These are phyloP conservation scores for Silurus aristotelis DNA, from an alignment of 2,797 vertebrate genomes.

Conservation along the genomic window DNA sequence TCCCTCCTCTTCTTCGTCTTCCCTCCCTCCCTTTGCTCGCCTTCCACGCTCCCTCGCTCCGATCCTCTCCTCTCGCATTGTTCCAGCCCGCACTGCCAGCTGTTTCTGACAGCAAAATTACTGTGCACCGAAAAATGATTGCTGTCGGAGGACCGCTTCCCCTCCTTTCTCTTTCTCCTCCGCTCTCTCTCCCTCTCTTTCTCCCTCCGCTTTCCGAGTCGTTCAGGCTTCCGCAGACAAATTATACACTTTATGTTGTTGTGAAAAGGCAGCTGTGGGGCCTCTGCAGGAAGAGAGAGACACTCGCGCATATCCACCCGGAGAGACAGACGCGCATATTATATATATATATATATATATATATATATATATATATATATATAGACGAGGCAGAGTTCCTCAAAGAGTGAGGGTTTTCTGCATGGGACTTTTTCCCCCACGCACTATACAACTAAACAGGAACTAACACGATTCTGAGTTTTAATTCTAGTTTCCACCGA, in stretches of 20 bases:
- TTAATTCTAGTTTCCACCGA: background rate
- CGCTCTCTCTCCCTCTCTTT: constrained; percentile 28
- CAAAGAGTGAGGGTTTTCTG: background rate
- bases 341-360: background rate
- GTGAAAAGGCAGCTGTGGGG: constrained; percentile 53
- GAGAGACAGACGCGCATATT: background rate
- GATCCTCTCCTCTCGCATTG: constrained; percentile 66
- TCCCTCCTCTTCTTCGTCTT: constrained; percentile 52
- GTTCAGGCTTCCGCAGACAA: constrained; percentile 65
- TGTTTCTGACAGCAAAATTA: constrained; percentile 79
- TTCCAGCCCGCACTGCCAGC: constrained; percentile 74
- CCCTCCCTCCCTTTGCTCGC: constrained; percentile 30
- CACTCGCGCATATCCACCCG: constrained; percentile 27
- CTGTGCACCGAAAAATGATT: constrained; percentile 70
- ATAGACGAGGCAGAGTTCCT: background rate
- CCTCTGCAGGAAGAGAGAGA: constrained; percentile 42
- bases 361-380: background rate
- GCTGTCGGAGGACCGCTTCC: constrained; percentile 64
- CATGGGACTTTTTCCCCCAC: background rate
- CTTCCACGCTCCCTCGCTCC: constrained; percentile 51
- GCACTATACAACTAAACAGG: background rate
- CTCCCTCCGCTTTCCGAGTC: constrained; percentile 60
- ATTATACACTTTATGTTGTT: constrained; percentile 65
- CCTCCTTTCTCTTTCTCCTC: constrained; percentile 22
- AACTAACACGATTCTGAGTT: constrained; percentile 5